Conservation (phyloP, 2,797 vertebrate genomes). For the Molossus alvarezi region DNA sequence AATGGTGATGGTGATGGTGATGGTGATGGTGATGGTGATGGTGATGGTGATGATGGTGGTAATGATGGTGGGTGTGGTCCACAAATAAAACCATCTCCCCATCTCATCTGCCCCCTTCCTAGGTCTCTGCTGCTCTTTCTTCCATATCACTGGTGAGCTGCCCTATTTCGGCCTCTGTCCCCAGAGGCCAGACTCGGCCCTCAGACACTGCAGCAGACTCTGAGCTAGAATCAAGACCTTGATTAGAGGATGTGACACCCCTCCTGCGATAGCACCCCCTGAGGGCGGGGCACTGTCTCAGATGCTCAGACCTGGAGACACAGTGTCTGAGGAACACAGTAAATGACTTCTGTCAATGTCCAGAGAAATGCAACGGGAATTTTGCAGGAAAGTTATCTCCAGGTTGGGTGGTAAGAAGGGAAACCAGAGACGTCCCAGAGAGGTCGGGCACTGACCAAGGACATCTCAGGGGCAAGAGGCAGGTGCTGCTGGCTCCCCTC, state of each 20-base stretch:
- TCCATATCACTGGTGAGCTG: background rate
- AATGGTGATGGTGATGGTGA: background rate
- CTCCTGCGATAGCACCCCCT: rapidly evolving
- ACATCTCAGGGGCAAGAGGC: background rate
- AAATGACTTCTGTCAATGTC: background rate
- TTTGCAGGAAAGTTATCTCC: background rate
- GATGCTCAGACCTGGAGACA: slow-evolving; percentile 5
- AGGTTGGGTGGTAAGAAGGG: background rate
- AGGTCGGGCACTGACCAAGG: background rate
- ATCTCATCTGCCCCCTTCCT: too few species aligned
- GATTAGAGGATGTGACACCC: background rate
- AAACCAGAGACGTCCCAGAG: background rate
- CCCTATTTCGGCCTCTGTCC: background rate
- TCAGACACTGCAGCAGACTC: background rate
- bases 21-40: background rate
- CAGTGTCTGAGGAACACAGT: background rate
- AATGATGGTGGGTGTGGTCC: background rate
- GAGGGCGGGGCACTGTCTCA: rapidly evolving
- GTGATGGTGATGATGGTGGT: rapidly evolving
- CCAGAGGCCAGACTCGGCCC: background rate
- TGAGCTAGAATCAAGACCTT: background rate
- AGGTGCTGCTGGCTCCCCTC: background rate
- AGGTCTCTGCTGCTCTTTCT: background rate
- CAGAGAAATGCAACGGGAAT: background rate
- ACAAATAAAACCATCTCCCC: background rate